Percentiles rank a stretch among this genome's conserved stretches.
Evolutionary conservation across 1,140 invertebrate species (phyloP).

Genomic region (Drosophila mauritiana): DNA sequence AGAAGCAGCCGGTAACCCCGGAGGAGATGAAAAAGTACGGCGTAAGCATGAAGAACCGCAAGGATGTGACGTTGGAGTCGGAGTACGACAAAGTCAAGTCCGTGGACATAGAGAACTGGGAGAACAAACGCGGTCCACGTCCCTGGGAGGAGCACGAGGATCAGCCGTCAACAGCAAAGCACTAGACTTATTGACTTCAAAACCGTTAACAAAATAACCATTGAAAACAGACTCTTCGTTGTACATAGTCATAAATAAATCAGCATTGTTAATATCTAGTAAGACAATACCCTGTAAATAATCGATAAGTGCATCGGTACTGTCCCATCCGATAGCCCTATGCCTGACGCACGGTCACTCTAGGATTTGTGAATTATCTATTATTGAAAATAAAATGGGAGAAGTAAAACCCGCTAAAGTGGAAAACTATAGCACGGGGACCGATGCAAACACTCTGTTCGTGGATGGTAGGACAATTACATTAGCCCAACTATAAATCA

Average conservation of each 20-base stretch:
- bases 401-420: conserved; percentile 70
- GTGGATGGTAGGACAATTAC: conserved; percentile 86
- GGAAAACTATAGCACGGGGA: conserved; percentile 44
- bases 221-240: conserved; percentile 26
- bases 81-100: conserved; percentile 90
- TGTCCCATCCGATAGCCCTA: background rate
- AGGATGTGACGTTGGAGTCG: conserved; percentile 89
- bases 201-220: background rate
- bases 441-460: conserved; percentile 85
- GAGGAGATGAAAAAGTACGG: conserved; percentile 88
- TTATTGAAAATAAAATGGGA: conserved; percentile 53
- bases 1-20: conserved; percentile 86
- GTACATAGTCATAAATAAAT: conserved; percentile 44
- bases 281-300: background rate
- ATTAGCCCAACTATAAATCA: background rate
- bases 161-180: conserved; percentile 24
- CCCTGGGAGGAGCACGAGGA: conserved; percentile 90
- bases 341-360: conserved; percentile 3
- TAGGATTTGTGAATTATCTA: conserved; percentile 46
- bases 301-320: background rate
- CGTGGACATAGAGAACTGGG: conserved; percentile 91
- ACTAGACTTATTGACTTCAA: conserved; percentile 34
- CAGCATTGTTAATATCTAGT: conserved; percentile 1
- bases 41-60: conserved; percentile 87
- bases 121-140: conserved; percentile 91